A percentile compares a stretch with the other conserved stretches of the same genome.
phyloP scores from a whole-genome alignment of 2,888 invertebrate genomes.

The Megamerina dolium region DNA sequence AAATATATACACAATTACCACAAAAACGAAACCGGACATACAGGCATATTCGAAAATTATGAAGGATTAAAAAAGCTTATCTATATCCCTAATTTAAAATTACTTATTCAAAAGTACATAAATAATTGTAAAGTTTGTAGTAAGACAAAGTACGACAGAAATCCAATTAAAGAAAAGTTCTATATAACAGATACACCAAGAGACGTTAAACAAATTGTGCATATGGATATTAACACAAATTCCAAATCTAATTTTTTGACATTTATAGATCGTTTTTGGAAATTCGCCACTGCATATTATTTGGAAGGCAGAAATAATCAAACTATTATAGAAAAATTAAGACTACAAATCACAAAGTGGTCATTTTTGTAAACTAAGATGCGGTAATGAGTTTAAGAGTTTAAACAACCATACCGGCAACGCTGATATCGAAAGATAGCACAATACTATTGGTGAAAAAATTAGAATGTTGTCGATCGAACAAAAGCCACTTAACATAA shows the following conservation, averaged over 20 bases:
- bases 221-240: conserved; percentile 8
- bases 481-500: not conserved
- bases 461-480: not conserved
- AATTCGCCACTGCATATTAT: conserved; percentile 19
- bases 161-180: conserved; percentile 2
- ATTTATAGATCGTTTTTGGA: conserved; percentile 19
- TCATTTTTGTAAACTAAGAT: too few species aligned
- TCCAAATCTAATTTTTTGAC: too few species aligned
- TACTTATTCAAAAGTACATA: conserved; percentile 17
- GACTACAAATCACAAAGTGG: too few species aligned
- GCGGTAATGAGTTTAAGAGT: too few species aligned
- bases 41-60: too few species aligned
- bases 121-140: conserved; percentile 13
- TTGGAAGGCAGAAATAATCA: conserved; percentile 17
- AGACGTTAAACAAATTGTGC: conserved; percentile 12
- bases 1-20: too few species aligned
- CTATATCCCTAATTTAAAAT: conserved; percentile 16
- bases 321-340: conserved; percentile 5
- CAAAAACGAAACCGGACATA: too few species aligned
- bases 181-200: conserved; percentile 9
- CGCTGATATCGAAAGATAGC: too few species aligned
- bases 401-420: too few species aligned
- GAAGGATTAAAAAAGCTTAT: too few species aligned
- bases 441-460: too few species aligned
- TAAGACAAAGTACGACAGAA: not conserved